Base-by-base conservation (phyloP, 2,797 vertebrate genomes). In the Tokudaia muenninki region DNA sequence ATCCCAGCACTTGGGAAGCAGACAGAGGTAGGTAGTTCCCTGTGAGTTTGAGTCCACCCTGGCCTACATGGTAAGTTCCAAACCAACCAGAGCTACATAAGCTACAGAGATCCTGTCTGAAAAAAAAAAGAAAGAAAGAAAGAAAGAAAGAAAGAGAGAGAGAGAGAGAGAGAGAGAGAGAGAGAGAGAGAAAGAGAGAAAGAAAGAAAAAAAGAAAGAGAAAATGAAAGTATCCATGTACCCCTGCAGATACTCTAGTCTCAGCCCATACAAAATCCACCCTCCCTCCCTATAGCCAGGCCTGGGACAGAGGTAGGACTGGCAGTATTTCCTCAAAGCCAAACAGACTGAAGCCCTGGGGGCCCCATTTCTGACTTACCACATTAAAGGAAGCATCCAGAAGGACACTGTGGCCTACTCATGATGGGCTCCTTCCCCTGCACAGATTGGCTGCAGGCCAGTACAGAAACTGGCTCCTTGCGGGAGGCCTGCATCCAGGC, bases 401-500 rank as follows among this genome's bases (percentile, higher is more conserved):
- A 34, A 81, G 59, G 89, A 57, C 59, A 61, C 72, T 0, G 47
- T 3, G 41, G 59, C 47, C 41, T 26, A 29, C n/a, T 26, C 8
- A 0, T 78, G 63, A 75, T 65, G 44, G 59, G 10, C 78, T 80
- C 52, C 55, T 92, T 88, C 83, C 70, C 37, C 88, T 24, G 31
- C 77, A 59, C 16, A 63, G 80, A 4, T 52, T 75, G 80, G 95
- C 89, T 29, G 55, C 3, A 34, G 70, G 89, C 91, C 94, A 91
- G 86, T 10, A 0, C 22, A 52, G 81, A 90, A 96, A 79, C 50
- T 29, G 10, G 31, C 82, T 91, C 75, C 74, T 17, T n/a, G 75
- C 22, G 1, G 0, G 13, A 1, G 1, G 84, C 52, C 87, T 34
- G 83, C 67, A 26, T 61, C 94, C 57, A 16, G 88, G 75, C 59